Percentiles rank a stretch among this genome's conserved stretches.
These are phyloP conservation scores for Stegana nigrithorax DNA, from an alignment of 2,888 invertebrate genomes.

Conservation along the genomic window DNA sequence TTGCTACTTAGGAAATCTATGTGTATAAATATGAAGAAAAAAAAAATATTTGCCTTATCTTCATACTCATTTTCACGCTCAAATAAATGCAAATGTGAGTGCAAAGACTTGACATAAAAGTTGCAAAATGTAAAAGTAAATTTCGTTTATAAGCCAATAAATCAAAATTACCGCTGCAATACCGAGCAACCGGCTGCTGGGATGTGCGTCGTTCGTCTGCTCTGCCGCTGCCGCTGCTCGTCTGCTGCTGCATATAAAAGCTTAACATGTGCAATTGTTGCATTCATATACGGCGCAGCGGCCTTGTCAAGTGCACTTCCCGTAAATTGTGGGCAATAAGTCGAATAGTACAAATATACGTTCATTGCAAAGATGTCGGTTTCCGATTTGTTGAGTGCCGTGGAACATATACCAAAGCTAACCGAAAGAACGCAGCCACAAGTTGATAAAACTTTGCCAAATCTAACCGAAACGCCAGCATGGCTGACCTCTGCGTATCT, in stretches of 20 bases:
- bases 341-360: neutral
- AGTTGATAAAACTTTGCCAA: neutral
- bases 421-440: neutral
- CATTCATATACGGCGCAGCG: too few species aligned
- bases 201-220: too few species aligned
- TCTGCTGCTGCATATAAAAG: conserved; percentile 18
- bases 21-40: too few species aligned
- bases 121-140: too few species aligned
- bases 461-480: conserved; percentile 43
- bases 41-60: too few species aligned
- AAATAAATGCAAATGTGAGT: conserved; percentile 3
- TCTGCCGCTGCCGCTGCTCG: too few species aligned
- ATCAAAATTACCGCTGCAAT: conserved; percentile 33
- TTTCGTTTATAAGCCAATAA: conserved; percentile 26
- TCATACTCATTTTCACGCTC: conserved; percentile 7
- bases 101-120: too few species aligned
- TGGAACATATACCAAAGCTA: conserved; percentile 41
- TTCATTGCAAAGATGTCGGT: conserved; percentile 43
- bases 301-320: conserved; percentile 20
- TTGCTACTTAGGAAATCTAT: too few species aligned
- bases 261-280: conserved; percentile 22
- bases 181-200: too few species aligned
- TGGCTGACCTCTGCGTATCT: conserved; percentile 60
- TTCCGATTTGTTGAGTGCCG: conserved; percentile 44
- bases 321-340: neutral